These are phyloP conservation scores for Ophion ventricosus DNA, from an alignment of 2,888 invertebrate genomes.

Conservation along the genomic window DNA sequence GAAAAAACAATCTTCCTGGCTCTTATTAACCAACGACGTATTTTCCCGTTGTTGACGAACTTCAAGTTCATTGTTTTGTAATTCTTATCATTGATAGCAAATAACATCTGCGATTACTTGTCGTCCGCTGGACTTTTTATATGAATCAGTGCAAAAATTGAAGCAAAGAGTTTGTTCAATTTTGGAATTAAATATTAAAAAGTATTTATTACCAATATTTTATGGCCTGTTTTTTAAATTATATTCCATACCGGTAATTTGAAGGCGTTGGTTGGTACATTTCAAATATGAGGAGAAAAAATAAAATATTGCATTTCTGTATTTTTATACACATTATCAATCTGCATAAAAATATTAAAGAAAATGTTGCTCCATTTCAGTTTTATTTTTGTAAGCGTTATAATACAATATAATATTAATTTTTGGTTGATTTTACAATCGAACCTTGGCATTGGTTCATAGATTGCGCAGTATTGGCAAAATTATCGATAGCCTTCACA, in stretches of 20 bases:
- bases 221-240: no score
- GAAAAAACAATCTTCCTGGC: not conserved
- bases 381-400: not conserved
- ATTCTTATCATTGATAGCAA: not conserved
- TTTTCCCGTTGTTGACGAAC: not conserved
- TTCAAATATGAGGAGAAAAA: not conserved
- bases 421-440: not conserved
- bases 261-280: no score
- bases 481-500: conserved; percentile 65
- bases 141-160: not conserved
- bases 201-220: not conserved
- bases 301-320: not conserved
- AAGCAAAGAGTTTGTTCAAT: not conserved
- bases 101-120: conserved; percentile 13
- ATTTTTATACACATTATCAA: not conserved
- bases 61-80: not conserved
- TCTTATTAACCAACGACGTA: not conserved
- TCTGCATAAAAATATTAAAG: not conserved
- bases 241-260: no score
- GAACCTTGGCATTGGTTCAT: not conserved
- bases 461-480: conserved; percentile 24
- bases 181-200: not conserved
- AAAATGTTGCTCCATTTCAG: not conserved
- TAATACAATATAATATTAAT: not conserved
- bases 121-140: not conserved